Conservation (phyloP, 1,140 invertebrate species). For the Macrocentrus cingulum region DNA sequence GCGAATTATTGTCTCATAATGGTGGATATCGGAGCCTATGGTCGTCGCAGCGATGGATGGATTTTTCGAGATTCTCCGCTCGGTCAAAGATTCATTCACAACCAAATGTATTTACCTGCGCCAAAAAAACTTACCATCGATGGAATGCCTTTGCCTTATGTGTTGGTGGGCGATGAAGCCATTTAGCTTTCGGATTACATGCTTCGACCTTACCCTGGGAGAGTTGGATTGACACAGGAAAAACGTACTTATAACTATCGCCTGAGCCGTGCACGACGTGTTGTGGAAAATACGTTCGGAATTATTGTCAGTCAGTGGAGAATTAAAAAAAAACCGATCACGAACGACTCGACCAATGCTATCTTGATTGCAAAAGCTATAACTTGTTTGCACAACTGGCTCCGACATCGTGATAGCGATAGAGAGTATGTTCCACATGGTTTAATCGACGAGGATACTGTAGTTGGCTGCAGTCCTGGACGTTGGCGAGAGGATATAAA, state of each 20-base stretch:
- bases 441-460: neutral
- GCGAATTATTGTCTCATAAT: constrained; percentile 47
- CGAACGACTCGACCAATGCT: neutral
- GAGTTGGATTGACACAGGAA: constrained; percentile 34
- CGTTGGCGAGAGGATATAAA: neutral
- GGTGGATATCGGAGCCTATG: constrained; percentile 49
- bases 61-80: constrained; percentile 35
- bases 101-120: constrained; percentile 28
- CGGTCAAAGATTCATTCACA: constrained; percentile 24
- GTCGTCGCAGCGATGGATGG: constrained; percentile 46
- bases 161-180: constrained; percentile 56
- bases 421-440: constrained; percentile 6
- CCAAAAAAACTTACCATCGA: constrained; percentile 29
- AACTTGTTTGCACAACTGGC: constrained; percentile 21
- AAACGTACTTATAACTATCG: constrained; percentile 54
- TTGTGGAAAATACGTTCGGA: constrained; percentile 50
- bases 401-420: constrained; percentile 12
- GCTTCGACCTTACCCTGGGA: constrained; percentile 50
- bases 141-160: constrained; percentile 32
- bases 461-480: neutral
- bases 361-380: constrained; percentile 22
- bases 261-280: constrained; percentile 39
- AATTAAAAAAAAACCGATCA: constrained; percentile 16
- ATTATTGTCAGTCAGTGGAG: constrained; percentile 34
- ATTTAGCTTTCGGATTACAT: constrained; percentile 50